phyloP scores from a whole-genome alignment of 2,113 vertebrate genomes.

The Hyaena hyaena region DNA sequence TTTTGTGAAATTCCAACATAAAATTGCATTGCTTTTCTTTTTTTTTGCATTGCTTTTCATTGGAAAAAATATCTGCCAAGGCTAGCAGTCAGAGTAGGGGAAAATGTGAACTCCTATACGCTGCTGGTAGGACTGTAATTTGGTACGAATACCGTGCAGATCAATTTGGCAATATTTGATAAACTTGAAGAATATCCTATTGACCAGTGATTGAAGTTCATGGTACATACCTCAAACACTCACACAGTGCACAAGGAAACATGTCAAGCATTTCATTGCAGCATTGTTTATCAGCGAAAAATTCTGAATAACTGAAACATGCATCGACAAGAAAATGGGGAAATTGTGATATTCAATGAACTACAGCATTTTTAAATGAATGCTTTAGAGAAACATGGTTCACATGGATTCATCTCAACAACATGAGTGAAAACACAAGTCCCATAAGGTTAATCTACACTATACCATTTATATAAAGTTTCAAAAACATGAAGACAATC shows the following conservation, averaged over 20 bases:
- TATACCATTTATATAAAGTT: background rate
- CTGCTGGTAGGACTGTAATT: background rate
- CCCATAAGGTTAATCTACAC: background rate
- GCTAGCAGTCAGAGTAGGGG: background rate
- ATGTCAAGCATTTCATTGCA: background rate
- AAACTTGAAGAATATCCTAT: background rate
- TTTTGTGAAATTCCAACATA: slow-evolving; percentile 45
- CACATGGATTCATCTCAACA: background rate
- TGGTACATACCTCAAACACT: slow-evolving; percentile 14
- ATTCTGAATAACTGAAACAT: background rate
- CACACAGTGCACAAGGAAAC: background rate
- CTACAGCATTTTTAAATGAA: slow-evolving; percentile 12
- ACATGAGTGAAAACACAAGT: slow-evolving; percentile 1
- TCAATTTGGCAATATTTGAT: background rate
- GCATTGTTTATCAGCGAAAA: background rate
- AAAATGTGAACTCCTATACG: background rate
- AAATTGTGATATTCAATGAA: slow-evolving; percentile 2
- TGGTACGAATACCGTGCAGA: background rate
- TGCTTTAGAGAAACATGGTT: slow-evolving; percentile 7
- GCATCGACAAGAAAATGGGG: slow-evolving; percentile 9
- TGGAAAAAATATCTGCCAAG: background rate
- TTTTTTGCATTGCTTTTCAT: background rate
- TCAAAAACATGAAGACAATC: slow-evolving; percentile 31
- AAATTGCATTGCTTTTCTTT: background rate
- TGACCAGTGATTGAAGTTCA: background rate